phyloP scores from a whole-genome alignment of 1,140 invertebrate genomes.

The Brachystomella parvula region DNA sequence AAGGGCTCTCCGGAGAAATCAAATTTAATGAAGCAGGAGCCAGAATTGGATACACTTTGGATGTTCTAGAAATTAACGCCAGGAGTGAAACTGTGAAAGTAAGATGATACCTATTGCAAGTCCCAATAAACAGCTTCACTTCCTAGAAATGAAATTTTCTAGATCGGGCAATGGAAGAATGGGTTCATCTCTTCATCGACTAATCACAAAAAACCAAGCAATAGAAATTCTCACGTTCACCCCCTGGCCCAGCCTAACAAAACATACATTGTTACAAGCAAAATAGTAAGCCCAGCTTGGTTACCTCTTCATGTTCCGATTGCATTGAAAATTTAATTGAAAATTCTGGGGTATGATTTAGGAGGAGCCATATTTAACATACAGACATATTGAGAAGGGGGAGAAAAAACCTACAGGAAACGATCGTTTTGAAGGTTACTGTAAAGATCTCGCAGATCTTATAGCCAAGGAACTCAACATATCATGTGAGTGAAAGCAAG shows the following conservation, averaged over 20 bases:
- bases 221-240: no score
- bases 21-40: constrained; percentile 68
- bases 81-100: constrained; percentile 76
- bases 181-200: neutral
- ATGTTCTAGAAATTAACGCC: constrained; percentile 85
- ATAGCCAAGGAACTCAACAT: constrained; percentile 75
- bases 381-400: constrained; percentile 53
- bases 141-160: neutral
- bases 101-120: no score
- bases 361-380: constrained; percentile 80
- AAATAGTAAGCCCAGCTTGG: constrained; percentile 58
- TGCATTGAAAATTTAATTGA: no score
- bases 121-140: no score
- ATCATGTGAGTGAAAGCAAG: constrained; percentile 59
- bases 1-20: constrained; percentile 79
- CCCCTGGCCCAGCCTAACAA: constrained; percentile 41
- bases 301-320: neutral
- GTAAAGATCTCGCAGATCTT: constrained; percentile 80
- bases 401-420: constrained; percentile 57
- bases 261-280: constrained; percentile 83
- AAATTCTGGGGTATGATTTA: constrained; percentile 41
- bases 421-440: constrained; percentile 83
- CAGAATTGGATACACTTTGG: constrained; percentile 79
- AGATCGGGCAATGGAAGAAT: constrained; percentile 77
- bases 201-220: no score